These are phyloP conservation scores for Machimus atricapillus DNA, from an alignment of 2,888 invertebrate genomes.

Conservation along the genomic window DNA sequence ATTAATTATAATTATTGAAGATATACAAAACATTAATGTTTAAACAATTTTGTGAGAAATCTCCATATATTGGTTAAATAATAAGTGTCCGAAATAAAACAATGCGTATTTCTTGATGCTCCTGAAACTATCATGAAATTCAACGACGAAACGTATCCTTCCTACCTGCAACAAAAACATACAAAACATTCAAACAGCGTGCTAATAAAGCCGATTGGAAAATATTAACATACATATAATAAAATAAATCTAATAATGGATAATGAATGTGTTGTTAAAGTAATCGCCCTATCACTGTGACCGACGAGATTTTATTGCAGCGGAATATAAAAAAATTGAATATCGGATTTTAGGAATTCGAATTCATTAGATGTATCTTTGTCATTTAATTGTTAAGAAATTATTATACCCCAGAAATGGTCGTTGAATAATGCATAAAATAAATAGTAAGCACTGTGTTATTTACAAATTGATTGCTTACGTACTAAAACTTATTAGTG, in stretches of 20 bases:
- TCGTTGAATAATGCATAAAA: not conserved
- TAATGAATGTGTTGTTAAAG: not conserved
- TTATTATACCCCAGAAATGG: not conserved
- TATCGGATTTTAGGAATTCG: not conserved
- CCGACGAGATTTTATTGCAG: not conserved
- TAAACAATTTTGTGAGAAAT: not conserved
- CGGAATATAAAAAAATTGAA: not conserved
- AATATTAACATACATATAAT: not conserved
- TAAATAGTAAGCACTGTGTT: not conserved
- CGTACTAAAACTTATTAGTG: not conserved
- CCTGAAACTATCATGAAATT: not conserved
- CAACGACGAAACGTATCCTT: slow-evolving; percentile 1
- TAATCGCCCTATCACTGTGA: not conserved
- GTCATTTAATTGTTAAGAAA: not conserved
- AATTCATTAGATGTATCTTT: not conserved
- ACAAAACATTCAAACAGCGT: slow-evolving; percentile 1
- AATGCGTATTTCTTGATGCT: not conserved
- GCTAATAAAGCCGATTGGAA: not conserved
- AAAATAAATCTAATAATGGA: not conserved
- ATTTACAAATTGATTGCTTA: not conserved
- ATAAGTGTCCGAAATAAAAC: not conserved
- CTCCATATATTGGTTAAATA: not conserved
- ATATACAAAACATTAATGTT: not conserved
- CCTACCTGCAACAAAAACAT: slow-evolving; percentile 23
- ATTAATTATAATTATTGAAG: not conserved